phyloP scores from a whole-genome alignment of 2,113 vertebrate genomes.

The Origma solitaria region DNA sequence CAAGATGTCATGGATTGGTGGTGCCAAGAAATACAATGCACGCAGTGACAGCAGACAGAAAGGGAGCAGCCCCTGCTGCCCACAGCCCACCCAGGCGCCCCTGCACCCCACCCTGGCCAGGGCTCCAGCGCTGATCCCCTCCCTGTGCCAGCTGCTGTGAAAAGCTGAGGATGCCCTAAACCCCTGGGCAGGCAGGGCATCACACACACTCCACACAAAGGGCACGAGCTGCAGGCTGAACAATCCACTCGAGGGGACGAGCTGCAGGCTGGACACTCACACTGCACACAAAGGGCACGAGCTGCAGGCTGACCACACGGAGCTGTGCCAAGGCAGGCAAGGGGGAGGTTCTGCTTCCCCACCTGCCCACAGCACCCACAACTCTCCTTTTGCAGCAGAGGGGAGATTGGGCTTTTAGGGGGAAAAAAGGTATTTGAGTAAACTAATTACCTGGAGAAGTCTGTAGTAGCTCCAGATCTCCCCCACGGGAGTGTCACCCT shows the following conservation, averaged over 20 bases:
- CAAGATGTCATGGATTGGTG: not conserved
- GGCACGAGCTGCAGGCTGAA: not conserved
- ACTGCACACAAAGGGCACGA: not conserved
- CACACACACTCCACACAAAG: not conserved
- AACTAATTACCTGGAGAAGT: not conserved
- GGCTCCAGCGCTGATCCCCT: not conserved
- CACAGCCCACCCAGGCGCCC: not conserved
- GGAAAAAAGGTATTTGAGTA: not conserved
- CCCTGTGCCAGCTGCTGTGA: not conserved
- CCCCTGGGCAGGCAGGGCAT: not conserved
- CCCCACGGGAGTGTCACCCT: not conserved
- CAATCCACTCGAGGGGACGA: too few relatives aligned
- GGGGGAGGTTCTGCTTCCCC: not conserved
- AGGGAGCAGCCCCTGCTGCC: not conserved
- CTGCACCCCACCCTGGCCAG: rapidly evolving
- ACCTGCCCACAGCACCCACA: not conserved
- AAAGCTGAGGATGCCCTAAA: rapidly evolving
- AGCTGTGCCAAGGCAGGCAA: not conserved
- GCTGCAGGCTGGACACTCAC: not conserved
- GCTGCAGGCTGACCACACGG: not conserved
- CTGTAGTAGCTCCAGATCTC: not conserved
- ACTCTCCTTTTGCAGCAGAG: not conserved
- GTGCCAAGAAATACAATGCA: conserved; percentile 43
- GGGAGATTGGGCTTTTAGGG: not conserved
- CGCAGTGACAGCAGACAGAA: not conserved